Conservation (phyloP, 2,888 invertebrate species). For the Antheraea assamensis region DNA sequence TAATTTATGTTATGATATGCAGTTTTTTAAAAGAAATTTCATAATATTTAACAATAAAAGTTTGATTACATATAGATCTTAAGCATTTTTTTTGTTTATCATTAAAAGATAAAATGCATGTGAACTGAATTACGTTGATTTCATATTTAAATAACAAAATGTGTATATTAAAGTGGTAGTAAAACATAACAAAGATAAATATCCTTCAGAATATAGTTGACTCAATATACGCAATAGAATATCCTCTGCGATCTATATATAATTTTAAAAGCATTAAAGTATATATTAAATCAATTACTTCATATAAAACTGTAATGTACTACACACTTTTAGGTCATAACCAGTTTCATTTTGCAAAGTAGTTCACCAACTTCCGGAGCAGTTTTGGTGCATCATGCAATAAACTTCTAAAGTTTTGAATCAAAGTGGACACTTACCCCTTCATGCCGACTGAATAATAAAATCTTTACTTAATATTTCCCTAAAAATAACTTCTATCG, state of each 20-base stretch:
- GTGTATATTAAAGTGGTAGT: background rate
- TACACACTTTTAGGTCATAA: constrained; percentile 38
- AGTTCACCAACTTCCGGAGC: constrained; percentile 16
- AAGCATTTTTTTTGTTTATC: background rate
- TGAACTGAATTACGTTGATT: background rate
- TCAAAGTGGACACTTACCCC: constrained; percentile 21
- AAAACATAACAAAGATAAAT: background rate
- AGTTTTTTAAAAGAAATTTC: background rate
- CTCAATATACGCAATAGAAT: background rate
- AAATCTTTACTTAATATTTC: constrained; percentile 10
- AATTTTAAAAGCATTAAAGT: background rate
- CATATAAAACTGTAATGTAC: background rate
- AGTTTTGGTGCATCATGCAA: constrained; percentile 5
- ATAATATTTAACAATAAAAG: background rate
- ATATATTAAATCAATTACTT: background rate
- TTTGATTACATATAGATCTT: background rate
- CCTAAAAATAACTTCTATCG: background rate
- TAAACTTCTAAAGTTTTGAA: constrained; percentile 20
- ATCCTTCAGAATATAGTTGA: constrained; percentile 2
- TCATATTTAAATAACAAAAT: background rate
- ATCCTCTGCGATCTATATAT: background rate
- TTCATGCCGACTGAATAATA: constrained; percentile 17
- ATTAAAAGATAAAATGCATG: background rate
- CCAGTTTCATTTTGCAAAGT: constrained; percentile 27
- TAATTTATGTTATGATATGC: background rate